These are phyloP conservation scores for Sylvia atricapilla DNA, from an alignment of 2,113 vertebrate species.

Conservation along the genomic window DNA sequence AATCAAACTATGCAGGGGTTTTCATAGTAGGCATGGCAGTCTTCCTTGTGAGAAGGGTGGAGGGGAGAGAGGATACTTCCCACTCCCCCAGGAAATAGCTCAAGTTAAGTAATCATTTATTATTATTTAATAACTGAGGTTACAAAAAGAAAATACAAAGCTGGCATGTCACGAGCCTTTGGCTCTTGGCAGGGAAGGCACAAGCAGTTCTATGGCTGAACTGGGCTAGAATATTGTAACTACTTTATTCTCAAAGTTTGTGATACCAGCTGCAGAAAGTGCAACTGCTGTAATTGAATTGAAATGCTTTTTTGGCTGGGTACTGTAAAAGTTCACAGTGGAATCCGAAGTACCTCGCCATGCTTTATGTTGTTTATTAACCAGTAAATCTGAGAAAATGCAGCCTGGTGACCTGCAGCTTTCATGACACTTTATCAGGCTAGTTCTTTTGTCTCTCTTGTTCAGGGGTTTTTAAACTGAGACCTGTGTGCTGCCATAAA, in stretches of 20 bases:
- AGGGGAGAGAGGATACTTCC: not conserved
- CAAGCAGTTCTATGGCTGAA: not conserved
- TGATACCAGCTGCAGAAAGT: not conserved
- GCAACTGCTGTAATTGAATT: not conserved
- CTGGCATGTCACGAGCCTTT: not conserved
- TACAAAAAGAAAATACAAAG: not conserved
- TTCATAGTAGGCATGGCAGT: not conserved
- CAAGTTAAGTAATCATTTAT: not conserved
- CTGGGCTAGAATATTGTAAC: not conserved
- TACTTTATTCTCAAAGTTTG: not conserved
- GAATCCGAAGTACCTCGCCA: not conserved
- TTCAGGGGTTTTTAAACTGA: not conserved
- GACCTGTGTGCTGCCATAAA: not conserved
- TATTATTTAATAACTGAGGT: not conserved
- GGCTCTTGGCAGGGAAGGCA: not conserved
- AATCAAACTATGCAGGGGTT: not conserved
- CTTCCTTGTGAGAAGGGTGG: not conserved
- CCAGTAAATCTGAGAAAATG: not conserved
- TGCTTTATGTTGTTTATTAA: not conserved
- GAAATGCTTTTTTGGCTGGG: not conserved
- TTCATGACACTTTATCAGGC: not conserved
- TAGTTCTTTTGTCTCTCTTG: not conserved
- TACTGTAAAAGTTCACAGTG: not conserved
- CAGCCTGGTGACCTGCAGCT: not conserved
- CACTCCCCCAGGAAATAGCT: not conserved